Percentiles rank a stretch among this genome's conserved stretches.
Evolutionary conservation across 92 coral and sea anemone genomes (phyloP).

Genomic region (Muricea muricata): DNA sequence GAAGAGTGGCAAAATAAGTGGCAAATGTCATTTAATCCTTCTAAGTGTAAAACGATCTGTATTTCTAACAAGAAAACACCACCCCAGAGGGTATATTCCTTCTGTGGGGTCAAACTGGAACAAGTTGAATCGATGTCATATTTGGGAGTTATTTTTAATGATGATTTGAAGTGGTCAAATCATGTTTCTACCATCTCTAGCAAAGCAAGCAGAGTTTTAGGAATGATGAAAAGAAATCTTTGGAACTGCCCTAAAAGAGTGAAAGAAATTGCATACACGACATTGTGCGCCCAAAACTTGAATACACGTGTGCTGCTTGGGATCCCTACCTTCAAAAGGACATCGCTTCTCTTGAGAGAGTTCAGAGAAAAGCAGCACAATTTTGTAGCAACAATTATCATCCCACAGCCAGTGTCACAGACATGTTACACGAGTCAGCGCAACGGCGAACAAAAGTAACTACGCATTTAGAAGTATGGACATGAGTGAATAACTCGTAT

Average conservation of each 20-base stretch:
- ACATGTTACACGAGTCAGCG: conserved; percentile 41
- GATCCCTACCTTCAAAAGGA: conserved; percentile 52
- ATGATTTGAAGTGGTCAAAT: conserved; percentile 43
- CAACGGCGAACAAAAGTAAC: no score
- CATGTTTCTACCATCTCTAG: conserved; percentile 38
- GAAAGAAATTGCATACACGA: conserved; percentile 19
- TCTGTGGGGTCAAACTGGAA: conserved; percentile 54
- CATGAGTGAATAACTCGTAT: no score
- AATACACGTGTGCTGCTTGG: conserved; percentile 46
- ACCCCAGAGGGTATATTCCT: conserved; percentile 36
- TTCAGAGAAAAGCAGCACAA: conserved; percentile 57
- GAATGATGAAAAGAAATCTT: conserved; percentile 44
- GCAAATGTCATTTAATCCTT: conserved; percentile 54
- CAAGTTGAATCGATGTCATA: conserved; percentile 53
- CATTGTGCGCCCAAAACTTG: conserved; percentile 36
- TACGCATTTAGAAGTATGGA: no score
- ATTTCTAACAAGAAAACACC: conserved; percentile 59
- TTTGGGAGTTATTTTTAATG: conserved; percentile 40
- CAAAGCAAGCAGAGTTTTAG: conserved; percentile 42
- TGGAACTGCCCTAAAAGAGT: conserved; percentile 56
- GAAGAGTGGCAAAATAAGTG: conserved; percentile 58
- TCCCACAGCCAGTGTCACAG: conserved; percentile 59
- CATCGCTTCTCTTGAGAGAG: conserved; percentile 42
- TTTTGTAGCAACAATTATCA: conserved; percentile 55
- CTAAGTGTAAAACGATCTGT: conserved; percentile 62